Percentiles rank a stretch among this genome's conserved stretches.
Evolutionary conservation across 92 coral and sea anemone genomes (phyloP).

Genomic region (Palythoa grandiflora): DNA sequence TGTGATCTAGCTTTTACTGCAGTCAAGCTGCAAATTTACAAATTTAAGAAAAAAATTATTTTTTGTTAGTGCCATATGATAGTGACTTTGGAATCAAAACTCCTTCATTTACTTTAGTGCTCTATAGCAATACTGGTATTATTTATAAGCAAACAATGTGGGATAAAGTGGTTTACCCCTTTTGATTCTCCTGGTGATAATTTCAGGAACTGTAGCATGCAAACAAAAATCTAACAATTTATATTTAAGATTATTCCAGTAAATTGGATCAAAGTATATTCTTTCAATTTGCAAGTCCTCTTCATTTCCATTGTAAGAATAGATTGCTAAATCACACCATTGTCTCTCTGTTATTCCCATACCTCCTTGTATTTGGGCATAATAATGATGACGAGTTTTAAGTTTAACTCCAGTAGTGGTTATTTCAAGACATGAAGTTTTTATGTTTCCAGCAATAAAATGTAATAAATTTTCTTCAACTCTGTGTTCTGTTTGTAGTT

Average conservation of each 20-base stretch:
- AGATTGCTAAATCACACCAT: constrained; percentile 65
- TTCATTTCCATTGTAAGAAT: not conserved
- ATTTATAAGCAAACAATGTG: constrained; percentile 23
- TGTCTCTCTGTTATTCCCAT: constrained; percentile 12
- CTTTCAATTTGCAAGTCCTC: constrained; percentile 54
- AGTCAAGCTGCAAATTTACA: no score
- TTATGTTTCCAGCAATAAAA: no score
- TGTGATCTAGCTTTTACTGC: no score
- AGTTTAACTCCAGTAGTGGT: no score
- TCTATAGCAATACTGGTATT: not conserved
- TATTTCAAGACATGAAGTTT: no score
- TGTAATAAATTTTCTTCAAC: no score
- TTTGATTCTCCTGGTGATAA: constrained; percentile 36
- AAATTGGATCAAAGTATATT: constrained; percentile 57
- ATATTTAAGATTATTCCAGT: constrained; percentile 40
- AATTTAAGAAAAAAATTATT: no score
- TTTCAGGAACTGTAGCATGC: constrained; percentile 53
- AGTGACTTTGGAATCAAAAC: not conserved
- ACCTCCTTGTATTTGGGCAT: constrained; percentile 45
- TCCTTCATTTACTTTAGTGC: not conserved
- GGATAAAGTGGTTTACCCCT: constrained; percentile 10
- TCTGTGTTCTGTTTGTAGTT: no score
- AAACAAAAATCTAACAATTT: constrained; percentile 53
- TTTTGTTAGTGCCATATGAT: not conserved
- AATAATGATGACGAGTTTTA: not conserved